Conservation (phyloP, 2,888 invertebrate species). For the Drosophila ezoana region DNA sequence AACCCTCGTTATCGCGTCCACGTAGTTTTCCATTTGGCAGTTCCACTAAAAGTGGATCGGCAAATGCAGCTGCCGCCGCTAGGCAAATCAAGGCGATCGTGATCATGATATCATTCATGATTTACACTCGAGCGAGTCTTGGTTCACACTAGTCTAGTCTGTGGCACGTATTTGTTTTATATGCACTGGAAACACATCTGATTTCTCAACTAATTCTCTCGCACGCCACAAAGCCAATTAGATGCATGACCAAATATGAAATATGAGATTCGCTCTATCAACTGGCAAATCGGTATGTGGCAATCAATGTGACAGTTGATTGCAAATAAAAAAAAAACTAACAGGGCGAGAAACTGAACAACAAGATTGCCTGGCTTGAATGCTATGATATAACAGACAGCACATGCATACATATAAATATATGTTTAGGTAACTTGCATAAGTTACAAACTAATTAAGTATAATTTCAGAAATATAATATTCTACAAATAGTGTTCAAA, state of each 20-base stretch:
- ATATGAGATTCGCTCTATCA: conserved; percentile 12
- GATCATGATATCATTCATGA: background rate
- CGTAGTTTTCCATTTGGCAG: conserved; percentile 71
- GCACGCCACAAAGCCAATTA: background rate
- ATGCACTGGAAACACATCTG: background rate
- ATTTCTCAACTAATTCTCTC: conserved; percentile 2
- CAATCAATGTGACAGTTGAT: conserved; percentile 1
- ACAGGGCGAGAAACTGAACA: background rate
- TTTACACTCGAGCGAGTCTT: background rate
- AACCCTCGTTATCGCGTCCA: conserved; percentile 80
- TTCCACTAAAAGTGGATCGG: conserved; percentile 58
- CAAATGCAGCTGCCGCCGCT: background rate
- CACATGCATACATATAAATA: background rate
- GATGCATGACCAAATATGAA: background rate
- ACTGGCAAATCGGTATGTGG: background rate
- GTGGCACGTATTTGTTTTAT: background rate
- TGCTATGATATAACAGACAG: background rate
- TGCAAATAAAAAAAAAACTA: background rate
- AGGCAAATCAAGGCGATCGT: conserved; percentile 4
- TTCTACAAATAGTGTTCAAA: too few species aligned
- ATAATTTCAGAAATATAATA: background rate
- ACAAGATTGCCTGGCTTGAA: background rate
- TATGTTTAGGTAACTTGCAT: too few species aligned
- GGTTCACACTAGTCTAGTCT: conserved; percentile 6
- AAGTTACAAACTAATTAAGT: background rate